Evolutionary conservation across 2,888 invertebrate genomes (phyloP).

Genomic region (Trissolcus japonicus): DNA sequence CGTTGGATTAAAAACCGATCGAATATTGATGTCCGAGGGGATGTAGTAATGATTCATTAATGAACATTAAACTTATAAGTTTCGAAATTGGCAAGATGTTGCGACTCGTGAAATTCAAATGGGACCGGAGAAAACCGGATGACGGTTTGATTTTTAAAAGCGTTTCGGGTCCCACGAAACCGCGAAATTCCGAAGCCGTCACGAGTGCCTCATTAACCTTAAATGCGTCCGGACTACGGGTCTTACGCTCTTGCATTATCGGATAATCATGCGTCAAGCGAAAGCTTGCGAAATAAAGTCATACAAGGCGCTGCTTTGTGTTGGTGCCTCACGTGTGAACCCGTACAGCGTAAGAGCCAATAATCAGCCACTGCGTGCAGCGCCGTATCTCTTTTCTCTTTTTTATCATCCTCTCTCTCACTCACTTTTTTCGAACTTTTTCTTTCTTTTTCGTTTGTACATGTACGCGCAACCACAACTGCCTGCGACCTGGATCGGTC

Average conservation of each 20-base stretch:
- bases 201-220: constrained; percentile 49
- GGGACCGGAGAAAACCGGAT: constrained; percentile 37
- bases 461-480: constrained; percentile 32
- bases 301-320: constrained; percentile 49
- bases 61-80: neutral
- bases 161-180: constrained; percentile 34
- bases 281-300: constrained; percentile 65
- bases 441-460: constrained; percentile 30
- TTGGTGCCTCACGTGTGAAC: constrained; percentile 53
- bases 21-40: too few species aligned
- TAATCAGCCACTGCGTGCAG: constrained; percentile 57
- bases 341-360: constrained; percentile 49
- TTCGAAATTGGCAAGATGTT: neutral
- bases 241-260: constrained; percentile 56
- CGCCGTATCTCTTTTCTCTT: constrained; percentile 44
- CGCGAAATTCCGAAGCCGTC: constrained; percentile 36
- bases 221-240: constrained; percentile 36
- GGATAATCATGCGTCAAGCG: constrained; percentile 60
- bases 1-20: too few species aligned
- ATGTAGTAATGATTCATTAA: constrained; percentile 1
- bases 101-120: constrained; percentile 19
- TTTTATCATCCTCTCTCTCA: constrained; percentile 16
- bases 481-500: constrained; percentile 67
- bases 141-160: constrained; percentile 36
- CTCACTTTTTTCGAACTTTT: constrained; percentile 21